Percentiles rank a stretch among this genome's conserved stretches.
These are phyloP conservation scores for Pantherophis alleghaniensis DNA, from an alignment of 2,797 vertebrate species.

Conservation along the genomic window DNA sequence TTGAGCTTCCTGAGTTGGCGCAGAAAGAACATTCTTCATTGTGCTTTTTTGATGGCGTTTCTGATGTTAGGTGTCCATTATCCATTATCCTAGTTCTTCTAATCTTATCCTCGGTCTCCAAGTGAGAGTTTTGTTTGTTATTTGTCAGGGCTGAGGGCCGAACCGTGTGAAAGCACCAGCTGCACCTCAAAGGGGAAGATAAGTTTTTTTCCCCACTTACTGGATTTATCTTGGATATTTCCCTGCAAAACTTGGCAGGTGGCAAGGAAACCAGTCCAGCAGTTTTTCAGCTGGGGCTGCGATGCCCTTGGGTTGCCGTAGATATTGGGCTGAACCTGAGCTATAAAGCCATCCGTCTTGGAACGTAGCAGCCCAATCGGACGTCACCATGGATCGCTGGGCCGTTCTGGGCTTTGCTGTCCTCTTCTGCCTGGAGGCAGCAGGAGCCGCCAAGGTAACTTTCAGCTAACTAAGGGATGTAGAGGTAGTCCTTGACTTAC, in stretches of 20 bases:
- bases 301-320: not conserved
- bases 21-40: too few species aligned
- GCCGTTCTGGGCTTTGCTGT: conserved; percentile 52
- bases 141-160: not conserved
- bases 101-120: not conserved
- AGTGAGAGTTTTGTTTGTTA: not conserved
- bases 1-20: too few species aligned
- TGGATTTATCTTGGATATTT: not conserved
- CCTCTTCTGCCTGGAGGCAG: conserved; percentile 60
- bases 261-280: not conserved
- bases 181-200: not conserved
- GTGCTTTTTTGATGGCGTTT: too few species aligned
- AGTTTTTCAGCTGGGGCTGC: not conserved
- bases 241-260: not conserved
- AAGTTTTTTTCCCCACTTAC: accelerated
- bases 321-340: not conserved
- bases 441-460: conserved; percentile 70
- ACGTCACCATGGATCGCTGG: conserved; percentile 65
- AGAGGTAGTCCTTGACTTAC: not conserved
- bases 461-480: accelerated
- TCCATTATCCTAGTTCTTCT: not conserved
- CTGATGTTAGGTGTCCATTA: too few species aligned
- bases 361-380: not conserved
- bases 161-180: not conserved
- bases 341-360: conserved; percentile 30